Conservation (phyloP, 2,888 invertebrate species). For the Schrankia costaestrigalis region DNA sequence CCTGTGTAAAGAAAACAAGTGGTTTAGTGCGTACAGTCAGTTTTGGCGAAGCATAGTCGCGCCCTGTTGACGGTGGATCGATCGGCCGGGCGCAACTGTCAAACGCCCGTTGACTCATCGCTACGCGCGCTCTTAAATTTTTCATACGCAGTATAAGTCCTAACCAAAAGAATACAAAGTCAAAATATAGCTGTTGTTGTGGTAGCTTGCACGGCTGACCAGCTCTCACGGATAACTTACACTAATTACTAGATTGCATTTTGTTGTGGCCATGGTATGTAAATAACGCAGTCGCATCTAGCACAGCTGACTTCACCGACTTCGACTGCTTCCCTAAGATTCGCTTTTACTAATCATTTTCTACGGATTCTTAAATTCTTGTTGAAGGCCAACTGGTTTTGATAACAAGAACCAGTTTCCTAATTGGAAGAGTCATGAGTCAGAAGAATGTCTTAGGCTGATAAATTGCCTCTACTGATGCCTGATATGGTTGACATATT, state of each 20-base stretch:
- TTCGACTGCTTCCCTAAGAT: too few relatives aligned
- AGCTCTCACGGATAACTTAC: conserved; percentile 5
- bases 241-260: conserved; percentile 17
- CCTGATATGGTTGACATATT: conserved; percentile 23
- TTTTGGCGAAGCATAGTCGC: conserved; percentile 43
- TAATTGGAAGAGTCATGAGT: conserved; percentile 33
- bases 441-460: conserved; percentile 29
- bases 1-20: conserved; percentile 43
- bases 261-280: conserved; percentile 31
- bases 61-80: conserved; percentile 68
- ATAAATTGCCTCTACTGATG: conserved; percentile 18
- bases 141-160: conserved; percentile 71
- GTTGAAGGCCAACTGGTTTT: conserved; percentile 35
- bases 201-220: too few relatives aligned
- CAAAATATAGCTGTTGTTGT: conserved; percentile 37
- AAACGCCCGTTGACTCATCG: conserved; percentile 76
- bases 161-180: conserved; percentile 26
- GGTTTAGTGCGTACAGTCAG: conserved; percentile 36
- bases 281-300: conserved; percentile 33
- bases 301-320: conserved; percentile 39
- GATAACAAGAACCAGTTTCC: conserved; percentile 22
- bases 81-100: conserved; percentile 73
- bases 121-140: conserved; percentile 49
- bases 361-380: too few relatives aligned
- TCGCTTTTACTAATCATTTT: too few relatives aligned